Conservation (phyloP, 1,140 invertebrate species). For the Lepidotrigona ventralis region DNA sequence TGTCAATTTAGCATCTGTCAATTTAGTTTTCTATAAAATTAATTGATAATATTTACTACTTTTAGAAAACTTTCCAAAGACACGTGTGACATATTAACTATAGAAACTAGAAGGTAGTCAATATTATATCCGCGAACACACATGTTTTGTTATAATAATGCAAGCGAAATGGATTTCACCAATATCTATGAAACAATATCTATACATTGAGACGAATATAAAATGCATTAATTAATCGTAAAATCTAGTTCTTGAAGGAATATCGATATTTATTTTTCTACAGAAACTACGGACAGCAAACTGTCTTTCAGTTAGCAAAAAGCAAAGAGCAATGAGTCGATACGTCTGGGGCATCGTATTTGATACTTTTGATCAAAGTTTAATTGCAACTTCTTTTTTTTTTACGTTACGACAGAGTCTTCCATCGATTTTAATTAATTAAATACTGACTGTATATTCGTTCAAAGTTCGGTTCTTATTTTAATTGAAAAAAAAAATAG, state of each 20-base stretch:
- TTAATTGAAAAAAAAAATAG: background rate
- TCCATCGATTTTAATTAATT: background rate
- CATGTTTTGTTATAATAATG: background rate
- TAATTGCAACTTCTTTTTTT: background rate
- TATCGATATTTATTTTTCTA: background rate
- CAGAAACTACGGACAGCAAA: background rate
- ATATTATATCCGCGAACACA: background rate
- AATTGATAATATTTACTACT: no score
- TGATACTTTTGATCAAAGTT: background rate
- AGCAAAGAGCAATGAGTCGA: background rate
- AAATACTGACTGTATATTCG: background rate
- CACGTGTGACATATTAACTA: background rate
- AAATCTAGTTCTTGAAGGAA: background rate
- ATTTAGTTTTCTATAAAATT: no score
- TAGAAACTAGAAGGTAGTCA: background rate
- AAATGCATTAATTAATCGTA: background rate
- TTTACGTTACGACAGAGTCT: background rate
- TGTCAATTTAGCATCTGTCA: no score
- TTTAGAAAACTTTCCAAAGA: no score
- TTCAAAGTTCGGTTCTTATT: background rate
- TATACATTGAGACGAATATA: no score
- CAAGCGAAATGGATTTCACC: no score
- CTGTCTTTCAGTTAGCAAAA: background rate
- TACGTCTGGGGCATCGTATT: background rate
- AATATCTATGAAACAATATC: background rate